Conservation (phyloP, 2,888 invertebrate genomes). For the Nowickia ferox region DNA sequence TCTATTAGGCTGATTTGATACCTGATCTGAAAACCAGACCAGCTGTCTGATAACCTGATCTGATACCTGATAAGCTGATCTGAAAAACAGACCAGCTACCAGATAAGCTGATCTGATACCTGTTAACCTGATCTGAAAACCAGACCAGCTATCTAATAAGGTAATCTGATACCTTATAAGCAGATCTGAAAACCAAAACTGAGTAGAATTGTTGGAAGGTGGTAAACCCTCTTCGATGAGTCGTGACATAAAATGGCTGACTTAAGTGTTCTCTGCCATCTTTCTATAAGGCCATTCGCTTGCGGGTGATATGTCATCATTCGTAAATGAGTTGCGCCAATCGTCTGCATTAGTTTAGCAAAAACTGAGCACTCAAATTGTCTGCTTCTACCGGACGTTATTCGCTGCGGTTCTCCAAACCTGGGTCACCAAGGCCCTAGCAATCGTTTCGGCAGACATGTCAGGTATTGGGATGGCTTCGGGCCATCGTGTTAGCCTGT, state of each 20-base stretch:
- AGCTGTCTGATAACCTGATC: too few relatives aligned
- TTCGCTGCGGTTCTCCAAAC: slow-evolving; percentile 35
- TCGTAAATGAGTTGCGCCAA: slow-evolving; percentile 36
- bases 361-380: slow-evolving; percentile 46
- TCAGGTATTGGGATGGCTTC: slow-evolving; percentile 59
- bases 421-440: slow-evolving; percentile 31
- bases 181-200: too few relatives aligned
- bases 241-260: slow-evolving; percentile 40
- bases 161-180: too few relatives aligned
- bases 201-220: slow-evolving; percentile 14
- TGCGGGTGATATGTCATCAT: slow-evolving; percentile 25
- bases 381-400: slow-evolving; percentile 16
- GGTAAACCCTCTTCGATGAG: background rate
- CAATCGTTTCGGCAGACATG: slow-evolving; percentile 52
- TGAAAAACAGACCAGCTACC: too few relatives aligned
- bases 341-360: slow-evolving; percentile 1
- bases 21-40: too few relatives aligned
- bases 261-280: slow-evolving; percentile 22
- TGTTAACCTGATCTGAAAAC: too few relatives aligned
- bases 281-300: slow-evolving; percentile 37
- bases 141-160: too few relatives aligned
- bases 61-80: too few relatives aligned
- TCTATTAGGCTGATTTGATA: too few relatives aligned
- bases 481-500: slow-evolving; percentile 18
- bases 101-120: too few relatives aligned